These are phyloP conservation scores for Brachionichthys hirsutus DNA, from an alignment of 2,113 vertebrate genomes.

Conservation along the genomic window DNA sequence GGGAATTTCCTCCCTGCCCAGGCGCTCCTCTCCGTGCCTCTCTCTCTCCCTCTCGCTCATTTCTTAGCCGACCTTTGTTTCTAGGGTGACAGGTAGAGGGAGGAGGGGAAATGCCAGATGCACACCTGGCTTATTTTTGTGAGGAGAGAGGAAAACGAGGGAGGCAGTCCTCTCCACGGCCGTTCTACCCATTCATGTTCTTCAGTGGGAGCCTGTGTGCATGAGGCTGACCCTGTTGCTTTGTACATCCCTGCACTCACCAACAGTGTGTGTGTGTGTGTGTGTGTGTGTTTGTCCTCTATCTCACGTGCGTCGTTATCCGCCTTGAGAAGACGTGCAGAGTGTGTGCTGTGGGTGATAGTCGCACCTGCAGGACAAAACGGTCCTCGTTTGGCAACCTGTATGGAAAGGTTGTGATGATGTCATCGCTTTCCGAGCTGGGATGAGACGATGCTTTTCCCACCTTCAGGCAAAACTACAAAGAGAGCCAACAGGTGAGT, in stretches of 20 bases:
- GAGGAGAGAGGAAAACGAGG: constrained; percentile 18
- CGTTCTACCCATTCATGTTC: constrained; percentile 54
- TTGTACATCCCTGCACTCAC: constrained; percentile 52
- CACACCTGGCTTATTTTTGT: constrained; percentile 76
- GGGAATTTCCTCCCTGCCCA: constrained; percentile 71
- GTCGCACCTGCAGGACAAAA: no score
- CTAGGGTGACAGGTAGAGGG: constrained; percentile 69
- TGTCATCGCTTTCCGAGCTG: neutral
- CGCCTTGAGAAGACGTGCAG: no score
- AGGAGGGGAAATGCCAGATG: constrained; percentile 52
- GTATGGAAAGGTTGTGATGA: neutral
- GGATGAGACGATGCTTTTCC: neutral
- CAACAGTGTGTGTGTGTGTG: constrained; percentile 38
- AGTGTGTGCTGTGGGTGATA: no score
- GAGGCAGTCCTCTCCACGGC: constrained; percentile 49
- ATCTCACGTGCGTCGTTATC: no score
- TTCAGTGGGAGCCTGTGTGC: constrained; percentile 12
- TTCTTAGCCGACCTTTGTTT: no score
- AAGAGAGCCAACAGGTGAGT: constrained; percentile 17
- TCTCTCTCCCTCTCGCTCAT: constrained; percentile 43
- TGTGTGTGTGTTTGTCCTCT: no score
- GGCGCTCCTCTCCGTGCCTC: constrained; percentile 16
- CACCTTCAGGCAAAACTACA: constrained; percentile 4
- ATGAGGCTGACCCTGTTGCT: constrained; percentile 44
- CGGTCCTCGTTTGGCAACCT: no score